Conservation (phyloP, 1,140 invertebrate genomes). For the Schmidtea mediterranea region DNA sequence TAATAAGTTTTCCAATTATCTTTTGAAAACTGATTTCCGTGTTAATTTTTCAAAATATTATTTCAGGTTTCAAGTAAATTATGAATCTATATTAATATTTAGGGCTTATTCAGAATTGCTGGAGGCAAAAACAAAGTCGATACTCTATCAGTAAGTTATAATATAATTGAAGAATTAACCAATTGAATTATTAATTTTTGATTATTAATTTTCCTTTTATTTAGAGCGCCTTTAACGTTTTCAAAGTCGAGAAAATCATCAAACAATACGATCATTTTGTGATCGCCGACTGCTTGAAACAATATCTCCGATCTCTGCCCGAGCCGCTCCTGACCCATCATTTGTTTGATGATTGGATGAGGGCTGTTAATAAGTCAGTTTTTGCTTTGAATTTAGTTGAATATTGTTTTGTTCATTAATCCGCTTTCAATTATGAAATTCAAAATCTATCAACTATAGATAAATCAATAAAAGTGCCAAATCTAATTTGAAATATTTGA, state of each 20-base stretch:
- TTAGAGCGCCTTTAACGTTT: constrained; percentile 4
- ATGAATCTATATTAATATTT: too few relatives aligned
- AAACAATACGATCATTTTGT: constrained; percentile 1
- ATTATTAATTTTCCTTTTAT: neutral
- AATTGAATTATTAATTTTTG: neutral
- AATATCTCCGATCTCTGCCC: constrained; percentile 1
- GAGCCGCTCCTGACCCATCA: neutral
- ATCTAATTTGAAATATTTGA: too few relatives aligned
- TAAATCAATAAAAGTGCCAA: too few relatives aligned
- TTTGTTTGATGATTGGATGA: neutral
- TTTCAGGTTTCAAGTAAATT: too few relatives aligned
- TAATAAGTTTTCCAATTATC: too few relatives aligned
- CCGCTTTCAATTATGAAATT: too few relatives aligned
- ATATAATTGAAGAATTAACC: neutral
- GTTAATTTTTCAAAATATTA: too few relatives aligned
- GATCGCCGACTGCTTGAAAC: constrained; percentile 2
- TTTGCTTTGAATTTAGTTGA: too few relatives aligned
- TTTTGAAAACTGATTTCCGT: too few relatives aligned
- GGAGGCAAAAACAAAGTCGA: constrained; percentile 2
- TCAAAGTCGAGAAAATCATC: constrained; percentile 2
- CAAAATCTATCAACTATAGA: too few relatives aligned
- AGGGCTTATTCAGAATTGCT: constrained; percentile 3
- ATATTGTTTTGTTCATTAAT: too few relatives aligned
- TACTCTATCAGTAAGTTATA: neutral
- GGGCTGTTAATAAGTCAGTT: too few relatives aligned